phyloP scores from a whole-genome alignment of 2,888 invertebrate species.

The Drosophila eohydei region DNA sequence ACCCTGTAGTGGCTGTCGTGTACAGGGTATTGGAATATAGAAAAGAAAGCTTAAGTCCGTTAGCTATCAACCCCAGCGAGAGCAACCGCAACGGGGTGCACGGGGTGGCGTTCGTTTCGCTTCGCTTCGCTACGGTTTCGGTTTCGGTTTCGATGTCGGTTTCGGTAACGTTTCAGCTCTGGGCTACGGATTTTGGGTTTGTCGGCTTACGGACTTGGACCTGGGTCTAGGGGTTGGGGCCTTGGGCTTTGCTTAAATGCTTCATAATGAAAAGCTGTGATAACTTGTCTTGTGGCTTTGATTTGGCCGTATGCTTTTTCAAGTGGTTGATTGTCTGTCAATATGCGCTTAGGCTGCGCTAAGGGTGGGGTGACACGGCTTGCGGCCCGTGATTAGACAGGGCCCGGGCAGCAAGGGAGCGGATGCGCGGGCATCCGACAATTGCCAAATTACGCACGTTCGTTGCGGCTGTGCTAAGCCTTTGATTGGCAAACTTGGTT shows the following conservation, averaged over 20 bases:
- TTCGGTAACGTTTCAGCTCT: conserved; percentile 22
- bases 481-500: conserved; percentile 63
- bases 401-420: background rate
- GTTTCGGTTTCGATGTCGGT: conserved; percentile 19
- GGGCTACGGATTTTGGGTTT: conserved; percentile 27
- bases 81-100: conserved; percentile 45
- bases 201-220: conserved; percentile 5
- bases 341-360: conserved; percentile 56
- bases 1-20: background rate
- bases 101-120: conserved; percentile 19
- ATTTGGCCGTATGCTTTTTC: conserved; percentile 72
- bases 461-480: conserved; percentile 59
- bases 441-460: conserved; percentile 61
- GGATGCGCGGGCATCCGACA: conserved; percentile 26
- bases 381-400: background rate
- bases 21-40: conserved; percentile 35
- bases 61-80: conserved; percentile 42
- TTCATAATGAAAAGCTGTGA: conserved; percentile 79
- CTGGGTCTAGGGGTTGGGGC: conserved; percentile 1
- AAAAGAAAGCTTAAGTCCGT: conserved; percentile 40
- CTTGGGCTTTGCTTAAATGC: conserved; percentile 66
- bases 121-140: conserved; percentile 25
- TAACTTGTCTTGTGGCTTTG: conserved; percentile 69
- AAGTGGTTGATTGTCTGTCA: conserved; percentile 79
- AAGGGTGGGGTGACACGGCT: conserved; percentile 16